A percentile compares a stretch with the other conserved stretches of the same genome.
Evolutionary conservation across 1,140 invertebrate species (phyloP).

Genomic region (Pseudobourletiella spinata): DNA sequence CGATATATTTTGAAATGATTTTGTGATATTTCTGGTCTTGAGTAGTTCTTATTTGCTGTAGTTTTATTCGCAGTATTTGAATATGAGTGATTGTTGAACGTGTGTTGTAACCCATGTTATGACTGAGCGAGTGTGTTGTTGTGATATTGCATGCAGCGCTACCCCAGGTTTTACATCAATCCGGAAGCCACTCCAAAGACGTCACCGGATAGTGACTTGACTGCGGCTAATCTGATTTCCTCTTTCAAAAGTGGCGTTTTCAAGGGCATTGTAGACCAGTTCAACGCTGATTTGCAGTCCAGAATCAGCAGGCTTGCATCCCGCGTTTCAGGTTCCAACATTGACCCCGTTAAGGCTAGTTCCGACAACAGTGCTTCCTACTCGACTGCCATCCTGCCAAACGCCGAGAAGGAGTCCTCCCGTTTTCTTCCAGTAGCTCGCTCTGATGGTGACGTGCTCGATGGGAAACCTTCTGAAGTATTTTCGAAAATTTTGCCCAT

Average conservation of each 20-base stretch:
- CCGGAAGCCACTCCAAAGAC: constrained; percentile 8
- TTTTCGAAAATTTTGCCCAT: not conserved
- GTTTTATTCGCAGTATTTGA: too few relatives aligned
- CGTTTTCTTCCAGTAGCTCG: not conserved
- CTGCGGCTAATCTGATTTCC: constrained; percentile 21
- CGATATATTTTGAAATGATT: too few relatives aligned
- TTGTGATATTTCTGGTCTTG: too few relatives aligned
- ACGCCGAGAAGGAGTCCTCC: too few relatives aligned
- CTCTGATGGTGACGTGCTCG: not conserved
- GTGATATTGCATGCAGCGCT: not conserved
- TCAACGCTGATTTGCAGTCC: constrained; percentile 12
- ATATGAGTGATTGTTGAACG: not conserved
- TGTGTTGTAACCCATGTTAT: not conserved
- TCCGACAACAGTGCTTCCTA: not conserved
- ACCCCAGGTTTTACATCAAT: not conserved
- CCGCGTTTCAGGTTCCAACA: not conserved
- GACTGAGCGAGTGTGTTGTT: constrained; percentile 7
- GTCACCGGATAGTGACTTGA: constrained; percentile 2
- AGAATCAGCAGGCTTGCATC: not conserved
- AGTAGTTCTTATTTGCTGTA: too few relatives aligned
- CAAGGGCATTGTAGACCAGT: constrained; percentile 27
- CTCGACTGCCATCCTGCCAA: not conserved
- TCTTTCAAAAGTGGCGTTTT: constrained; percentile 29
- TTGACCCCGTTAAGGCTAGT: not conserved
- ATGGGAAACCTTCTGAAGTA: not conserved